Evolutionary conservation across 2,888 invertebrate genomes (phyloP).

Genomic region (Parascotia fuliginaria): DNA sequence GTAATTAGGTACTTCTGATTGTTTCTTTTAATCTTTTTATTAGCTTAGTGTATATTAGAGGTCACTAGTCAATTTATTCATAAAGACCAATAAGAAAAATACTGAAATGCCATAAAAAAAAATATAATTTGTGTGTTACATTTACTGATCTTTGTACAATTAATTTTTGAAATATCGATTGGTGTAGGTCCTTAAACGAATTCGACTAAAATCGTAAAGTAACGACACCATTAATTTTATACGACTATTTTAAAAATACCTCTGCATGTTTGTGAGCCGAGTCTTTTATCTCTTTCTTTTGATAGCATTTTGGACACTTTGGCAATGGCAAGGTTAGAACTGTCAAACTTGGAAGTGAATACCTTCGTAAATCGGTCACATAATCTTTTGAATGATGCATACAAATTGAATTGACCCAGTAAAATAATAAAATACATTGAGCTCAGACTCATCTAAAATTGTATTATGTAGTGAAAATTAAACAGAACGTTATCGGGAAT

Average conservation of each 20-base stretch:
- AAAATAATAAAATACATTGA: conserved; percentile 51
- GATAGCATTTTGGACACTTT: background rate
- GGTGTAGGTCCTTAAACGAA: background rate
- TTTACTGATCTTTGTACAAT: too few relatives aligned
- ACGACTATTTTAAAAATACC: background rate
- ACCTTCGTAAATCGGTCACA: conserved; percentile 23
- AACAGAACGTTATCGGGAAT: conserved; percentile 51
- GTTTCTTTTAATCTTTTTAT: too few relatives aligned
- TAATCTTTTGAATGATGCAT: conserved; percentile 44
- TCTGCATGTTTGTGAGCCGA: background rate
- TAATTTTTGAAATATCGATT: too few relatives aligned
- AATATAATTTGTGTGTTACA: too few relatives aligned
- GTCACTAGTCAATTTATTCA: too few relatives aligned
- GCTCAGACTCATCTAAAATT: conserved; percentile 48
- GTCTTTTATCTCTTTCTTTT: conserved; percentile 24
- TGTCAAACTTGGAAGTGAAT: conserved; percentile 33
- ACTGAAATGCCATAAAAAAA: too few relatives aligned
- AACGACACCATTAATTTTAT: background rate
- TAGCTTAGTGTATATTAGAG: too few relatives aligned
- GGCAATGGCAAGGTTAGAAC: conserved; percentile 3
- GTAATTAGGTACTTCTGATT: too few relatives aligned
- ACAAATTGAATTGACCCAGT: conserved; percentile 53
- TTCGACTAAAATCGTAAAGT: background rate
- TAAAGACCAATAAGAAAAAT: too few relatives aligned
- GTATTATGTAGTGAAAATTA: conserved; percentile 63